These are phyloP conservation scores for Microcaecilia unicolor DNA, from an alignment of 2,797 vertebrate genomes.

Conservation along the genomic window DNA sequence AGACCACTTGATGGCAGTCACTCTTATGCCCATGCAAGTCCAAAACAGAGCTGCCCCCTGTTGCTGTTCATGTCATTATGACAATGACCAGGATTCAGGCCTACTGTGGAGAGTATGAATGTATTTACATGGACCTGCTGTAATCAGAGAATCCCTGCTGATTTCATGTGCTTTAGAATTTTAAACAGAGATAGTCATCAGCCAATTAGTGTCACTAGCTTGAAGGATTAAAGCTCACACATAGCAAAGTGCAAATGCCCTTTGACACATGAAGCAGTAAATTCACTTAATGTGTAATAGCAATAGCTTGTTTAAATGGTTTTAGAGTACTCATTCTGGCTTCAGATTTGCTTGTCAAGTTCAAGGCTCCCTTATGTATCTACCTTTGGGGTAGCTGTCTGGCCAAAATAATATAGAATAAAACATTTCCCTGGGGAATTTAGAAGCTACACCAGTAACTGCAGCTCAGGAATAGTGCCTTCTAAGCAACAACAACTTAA, in stretches of 20 bases:
- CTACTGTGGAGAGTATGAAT: background rate
- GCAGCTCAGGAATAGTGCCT: too few relatives aligned
- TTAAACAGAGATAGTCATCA: background rate
- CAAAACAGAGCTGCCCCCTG: background rate
- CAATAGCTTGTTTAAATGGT: background rate
- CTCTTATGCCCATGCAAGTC: background rate
- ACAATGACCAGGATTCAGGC: background rate
- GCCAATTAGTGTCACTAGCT: too few relatives aligned
- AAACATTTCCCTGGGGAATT: background rate
- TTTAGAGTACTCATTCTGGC: background rate
- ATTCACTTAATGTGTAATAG: background rate
- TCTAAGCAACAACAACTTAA: too few relatives aligned
- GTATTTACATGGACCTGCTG: background rate
- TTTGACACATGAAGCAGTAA: too few relatives aligned
- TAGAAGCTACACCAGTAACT: too few relatives aligned
- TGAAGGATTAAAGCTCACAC: too few relatives aligned
- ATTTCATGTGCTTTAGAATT: background rate
- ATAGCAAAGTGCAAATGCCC: too few relatives aligned
- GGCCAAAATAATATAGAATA: background rate
- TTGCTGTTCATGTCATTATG: background rate
- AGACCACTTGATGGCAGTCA: background rate
- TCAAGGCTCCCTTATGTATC: background rate
- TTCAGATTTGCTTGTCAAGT: background rate
- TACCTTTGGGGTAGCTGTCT: background rate
- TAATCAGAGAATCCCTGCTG: background rate